Evolutionary conservation across 2,797 vertebrate species (phyloP).

Genomic region (Poecilia velifera): DNA sequence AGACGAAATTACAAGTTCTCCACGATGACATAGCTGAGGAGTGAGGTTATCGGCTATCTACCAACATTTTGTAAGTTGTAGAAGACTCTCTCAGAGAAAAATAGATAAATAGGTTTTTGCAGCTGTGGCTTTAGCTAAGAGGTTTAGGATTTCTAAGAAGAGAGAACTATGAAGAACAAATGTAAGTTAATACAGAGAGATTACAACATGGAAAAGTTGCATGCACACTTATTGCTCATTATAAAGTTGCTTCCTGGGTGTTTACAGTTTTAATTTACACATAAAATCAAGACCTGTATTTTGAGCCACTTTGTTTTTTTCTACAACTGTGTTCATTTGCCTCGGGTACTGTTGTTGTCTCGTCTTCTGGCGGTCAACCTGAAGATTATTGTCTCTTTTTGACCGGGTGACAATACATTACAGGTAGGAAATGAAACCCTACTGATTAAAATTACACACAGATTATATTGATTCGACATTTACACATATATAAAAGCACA

Average conservation of each 20-base stretch:
- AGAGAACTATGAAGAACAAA: not conserved
- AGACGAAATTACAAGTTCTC: not conserved
- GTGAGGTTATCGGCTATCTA: not conserved
- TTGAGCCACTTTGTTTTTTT: slow-evolving; percentile 31
- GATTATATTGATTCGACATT: slow-evolving; percentile 31
- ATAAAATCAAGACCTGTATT: slow-evolving; percentile 27
- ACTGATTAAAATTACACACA: slow-evolving; percentile 33
- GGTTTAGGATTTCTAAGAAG: too few species aligned
- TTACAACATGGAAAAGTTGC: not conserved
- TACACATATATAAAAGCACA: slow-evolving; percentile 18
- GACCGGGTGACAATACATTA: slow-evolving; percentile 25
- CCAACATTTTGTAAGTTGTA: not conserved
- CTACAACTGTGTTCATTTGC: slow-evolving; percentile 16
- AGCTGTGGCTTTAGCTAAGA: not conserved
- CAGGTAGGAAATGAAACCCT: slow-evolving; percentile 27
- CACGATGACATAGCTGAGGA: not conserved
- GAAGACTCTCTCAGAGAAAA: not conserved
- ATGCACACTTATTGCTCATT: not conserved
- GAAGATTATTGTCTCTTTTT: slow-evolving; percentile 43
- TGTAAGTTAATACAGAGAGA: not conserved
- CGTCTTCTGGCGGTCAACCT: slow-evolving; percentile 42
- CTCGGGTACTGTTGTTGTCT: slow-evolving; percentile 30
- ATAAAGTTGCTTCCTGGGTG: not conserved
- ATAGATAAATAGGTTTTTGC: not conserved
- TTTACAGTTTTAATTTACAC: slow-evolving; percentile 33